Evolutionary conservation across 2,113 vertebrate genomes (phyloP), one percentile per base, ranked within the genome.

Genomic region (Emydura subglobosa): DNA sequence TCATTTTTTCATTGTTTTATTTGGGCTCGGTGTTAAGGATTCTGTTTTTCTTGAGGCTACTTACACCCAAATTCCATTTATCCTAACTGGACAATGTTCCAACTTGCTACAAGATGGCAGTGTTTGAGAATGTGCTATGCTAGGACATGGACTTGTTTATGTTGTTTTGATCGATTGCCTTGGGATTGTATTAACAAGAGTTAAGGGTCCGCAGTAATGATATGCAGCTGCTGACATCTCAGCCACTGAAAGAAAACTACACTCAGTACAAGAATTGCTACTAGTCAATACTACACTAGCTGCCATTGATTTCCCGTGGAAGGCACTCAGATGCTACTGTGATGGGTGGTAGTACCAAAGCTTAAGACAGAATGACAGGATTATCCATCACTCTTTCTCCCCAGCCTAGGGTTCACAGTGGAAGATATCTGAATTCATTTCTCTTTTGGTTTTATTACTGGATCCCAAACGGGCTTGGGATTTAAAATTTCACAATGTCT

Each of bases 261-360:
- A 61, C 0, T 0, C 4, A 72, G 2, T 61, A 5, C 39, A 84
- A 76, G 14, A 19, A 1, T 1, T 2, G 7, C 1, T 86, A 29
- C 25, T 80, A 31, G 24, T 80, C 3, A 49, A 88, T 79, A 8
- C 1, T 47, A 47, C 12, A 13, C 24, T 72, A 72, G 61, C 61
- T 68, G 34, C 31, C 14, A 9, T n/a, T 76, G 39, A 12, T 42
- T 76, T 44, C 72, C 22, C 11, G 25, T n/a, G 57, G 80, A 82
- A 51, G 29, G 22, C n/a, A 25, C 44, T 72, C 12, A 80, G 47
- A 72, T 91, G n/a, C 81, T 68, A 87, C 2, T 24, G 24, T 53
- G 57, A 53, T 83, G 27, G 79, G 1, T 44, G 83, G 5, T 5
- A 65, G 8, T 31, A 68, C 22, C 50, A 50, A 91, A 81, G 10